phyloP scores from a whole-genome alignment of 2,888 invertebrate genomes.

The Drosophila macrothrix region DNA sequence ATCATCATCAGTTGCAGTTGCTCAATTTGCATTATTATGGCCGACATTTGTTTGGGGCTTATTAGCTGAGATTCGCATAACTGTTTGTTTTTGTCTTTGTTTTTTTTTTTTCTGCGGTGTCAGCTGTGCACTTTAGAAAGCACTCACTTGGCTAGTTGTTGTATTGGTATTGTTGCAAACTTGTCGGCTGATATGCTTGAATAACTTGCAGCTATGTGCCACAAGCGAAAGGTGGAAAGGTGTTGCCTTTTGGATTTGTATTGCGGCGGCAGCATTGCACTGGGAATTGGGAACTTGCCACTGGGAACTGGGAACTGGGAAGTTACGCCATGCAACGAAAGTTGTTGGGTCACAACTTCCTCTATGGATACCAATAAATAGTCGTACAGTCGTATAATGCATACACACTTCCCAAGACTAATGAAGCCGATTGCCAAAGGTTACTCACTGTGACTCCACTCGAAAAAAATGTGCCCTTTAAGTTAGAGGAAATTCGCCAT shows the following conservation, averaged over 20 bases:
- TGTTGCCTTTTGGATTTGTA: slow-evolving; percentile 63
- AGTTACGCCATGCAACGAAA: slow-evolving; percentile 60
- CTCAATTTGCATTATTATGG: slow-evolving; percentile 77
- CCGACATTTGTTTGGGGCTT: slow-evolving; percentile 58
- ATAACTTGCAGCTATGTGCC: slow-evolving; percentile 68
- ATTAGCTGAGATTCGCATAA: slow-evolving; percentile 63
- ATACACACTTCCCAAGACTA: not conserved
- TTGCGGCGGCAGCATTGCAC: slow-evolving; percentile 11
- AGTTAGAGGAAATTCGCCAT: too few relatives aligned
- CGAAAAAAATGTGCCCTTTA: not conserved
- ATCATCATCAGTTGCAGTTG: slow-evolving; percentile 61
- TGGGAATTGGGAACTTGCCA: slow-evolving; percentile 10
- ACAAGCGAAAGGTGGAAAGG: slow-evolving; percentile 77
- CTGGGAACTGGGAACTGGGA: slow-evolving; percentile 17
- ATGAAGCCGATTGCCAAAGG: not conserved
- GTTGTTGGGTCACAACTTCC: slow-evolving; percentile 68
- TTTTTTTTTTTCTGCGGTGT: slow-evolving; percentile 22
- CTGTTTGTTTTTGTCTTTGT: slow-evolving; percentile 25
- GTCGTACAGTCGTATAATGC: not conserved
- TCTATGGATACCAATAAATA: slow-evolving; percentile 4
- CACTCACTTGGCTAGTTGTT: slow-evolving; percentile 33
- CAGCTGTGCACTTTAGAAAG: slow-evolving; percentile 64
- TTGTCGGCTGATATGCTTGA: slow-evolving; percentile 64
- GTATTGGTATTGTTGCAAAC: slow-evolving; percentile 7
- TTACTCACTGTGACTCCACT: not conserved